A percentile compares a stretch with the other conserved stretches of the same genome.
Conservation (phyloP, 2,888 invertebrate genomes). For the Apamea anceps region DNA sequence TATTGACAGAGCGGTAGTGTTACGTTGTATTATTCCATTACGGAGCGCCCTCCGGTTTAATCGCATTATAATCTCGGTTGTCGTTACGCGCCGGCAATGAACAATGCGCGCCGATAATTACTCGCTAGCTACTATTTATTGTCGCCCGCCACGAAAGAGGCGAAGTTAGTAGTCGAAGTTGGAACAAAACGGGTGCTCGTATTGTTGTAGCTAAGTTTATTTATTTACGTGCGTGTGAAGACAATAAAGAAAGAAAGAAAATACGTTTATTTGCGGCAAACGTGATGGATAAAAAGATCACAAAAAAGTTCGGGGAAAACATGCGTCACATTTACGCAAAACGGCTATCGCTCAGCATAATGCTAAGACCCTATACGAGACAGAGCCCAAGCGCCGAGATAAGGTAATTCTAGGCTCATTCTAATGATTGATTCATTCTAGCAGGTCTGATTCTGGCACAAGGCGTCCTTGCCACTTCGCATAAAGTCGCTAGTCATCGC, state of each 20-base stretch:
- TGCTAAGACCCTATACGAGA: too few relatives aligned
- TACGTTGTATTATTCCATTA: constrained; percentile 68
- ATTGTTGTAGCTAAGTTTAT: constrained; percentile 19
- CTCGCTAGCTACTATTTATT: constrained; percentile 74
- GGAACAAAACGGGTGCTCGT: constrained; percentile 37
- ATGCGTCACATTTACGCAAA: too few relatives aligned
- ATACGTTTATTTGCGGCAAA: too few relatives aligned
- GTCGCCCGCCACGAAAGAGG: constrained; percentile 48
- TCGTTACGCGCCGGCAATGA: constrained; percentile 72
- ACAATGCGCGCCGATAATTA: constrained; percentile 80
- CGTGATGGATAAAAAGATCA: too few relatives aligned
- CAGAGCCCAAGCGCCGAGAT: too few relatives aligned
- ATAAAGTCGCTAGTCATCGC: not conserved
- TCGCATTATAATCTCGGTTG: constrained; percentile 75
- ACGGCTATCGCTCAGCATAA: too few relatives aligned
- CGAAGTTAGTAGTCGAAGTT: constrained; percentile 47
- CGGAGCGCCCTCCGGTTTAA: constrained; percentile 53
- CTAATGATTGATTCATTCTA: not conserved
- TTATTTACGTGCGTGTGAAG: not conserved
- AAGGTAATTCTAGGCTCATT: too few relatives aligned
- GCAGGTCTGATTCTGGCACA: not conserved
- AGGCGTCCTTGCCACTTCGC: not conserved
- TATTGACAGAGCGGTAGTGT: constrained; percentile 60
- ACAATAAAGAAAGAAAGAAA: not conserved
- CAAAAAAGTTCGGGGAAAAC: too few relatives aligned